These are phyloP conservation scores for Sebastes fasciatus DNA, from an alignment of 2,113 vertebrate genomes.

Conservation along the genomic window DNA sequence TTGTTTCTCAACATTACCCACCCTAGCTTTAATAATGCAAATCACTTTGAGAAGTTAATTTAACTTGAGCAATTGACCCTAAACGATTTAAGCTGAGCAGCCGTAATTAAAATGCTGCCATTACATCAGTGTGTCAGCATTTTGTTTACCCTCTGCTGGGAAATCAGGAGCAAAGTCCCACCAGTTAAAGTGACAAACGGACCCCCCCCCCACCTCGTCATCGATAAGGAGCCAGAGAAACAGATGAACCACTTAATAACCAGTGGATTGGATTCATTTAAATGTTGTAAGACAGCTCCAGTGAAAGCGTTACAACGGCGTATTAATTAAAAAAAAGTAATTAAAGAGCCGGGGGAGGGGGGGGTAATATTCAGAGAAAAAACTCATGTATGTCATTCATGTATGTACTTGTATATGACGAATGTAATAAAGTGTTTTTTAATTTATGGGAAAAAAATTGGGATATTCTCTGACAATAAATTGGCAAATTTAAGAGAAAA, in stretches of 20 bases:
- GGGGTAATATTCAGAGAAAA: too few relatives aligned
- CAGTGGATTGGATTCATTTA: neutral
- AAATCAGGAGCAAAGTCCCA: slow-evolving; percentile 23
- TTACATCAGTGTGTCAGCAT: neutral
- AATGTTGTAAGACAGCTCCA: neutral
- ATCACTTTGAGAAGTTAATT: slow-evolving; percentile 10
- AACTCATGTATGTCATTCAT: too few relatives aligned
- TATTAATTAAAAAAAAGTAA: too few relatives aligned
- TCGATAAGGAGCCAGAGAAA: neutral
- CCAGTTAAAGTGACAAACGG: slow-evolving; percentile 16
- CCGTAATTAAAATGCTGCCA: slow-evolving; percentile 33
- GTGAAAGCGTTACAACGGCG: neutral
- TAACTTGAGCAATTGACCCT: slow-evolving; percentile 11
- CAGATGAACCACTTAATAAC: neutral
- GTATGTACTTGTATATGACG: too few relatives aligned
- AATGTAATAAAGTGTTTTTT: too few relatives aligned
- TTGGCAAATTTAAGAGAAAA: too few relatives aligned
- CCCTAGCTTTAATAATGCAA: neutral
- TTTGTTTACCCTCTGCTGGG: slow-evolving; percentile 10
- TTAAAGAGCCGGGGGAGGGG: too few relatives aligned
- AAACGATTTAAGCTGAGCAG: slow-evolving; percentile 15
- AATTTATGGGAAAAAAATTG: too few relatives aligned
- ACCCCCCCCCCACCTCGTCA: neutral
- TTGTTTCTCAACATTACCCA: too few relatives aligned
- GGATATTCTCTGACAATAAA: too few relatives aligned